These are phyloP conservation scores for Drosophila aldrichi DNA, from an alignment of 2,888 invertebrate species.

Conservation along the genomic window DNA sequence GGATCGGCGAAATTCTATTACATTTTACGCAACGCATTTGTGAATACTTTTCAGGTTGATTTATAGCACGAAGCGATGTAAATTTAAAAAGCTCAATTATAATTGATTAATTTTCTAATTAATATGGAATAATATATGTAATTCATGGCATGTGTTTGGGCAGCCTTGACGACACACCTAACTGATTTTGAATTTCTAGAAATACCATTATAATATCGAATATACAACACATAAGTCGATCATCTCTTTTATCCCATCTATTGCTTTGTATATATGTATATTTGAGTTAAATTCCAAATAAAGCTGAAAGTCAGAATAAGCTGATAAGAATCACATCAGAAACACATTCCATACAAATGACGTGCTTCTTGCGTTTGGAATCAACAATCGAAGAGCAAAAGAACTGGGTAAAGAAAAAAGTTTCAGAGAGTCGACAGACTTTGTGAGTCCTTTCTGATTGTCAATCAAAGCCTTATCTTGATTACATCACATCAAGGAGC, in stretches of 20 bases:
- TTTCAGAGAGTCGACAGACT: neutral
- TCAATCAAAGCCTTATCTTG: neutral
- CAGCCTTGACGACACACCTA: neutral
- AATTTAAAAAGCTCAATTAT: slow-evolving; percentile 4
- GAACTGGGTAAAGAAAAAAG: neutral
- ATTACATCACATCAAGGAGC: neutral
- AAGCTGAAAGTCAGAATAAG: neutral
- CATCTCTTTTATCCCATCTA: too few species aligned
- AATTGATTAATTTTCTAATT: slow-evolving; percentile 2
- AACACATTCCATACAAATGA: slow-evolving; percentile 2
- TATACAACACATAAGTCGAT: too few species aligned
- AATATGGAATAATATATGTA: neutral
- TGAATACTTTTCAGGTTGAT: neutral
- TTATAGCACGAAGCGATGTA: neutral
- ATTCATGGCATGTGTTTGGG: neutral
- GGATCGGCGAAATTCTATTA: neutral
- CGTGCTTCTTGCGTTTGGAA: too few species aligned
- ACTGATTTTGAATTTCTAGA: neutral
- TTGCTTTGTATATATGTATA: neutral
- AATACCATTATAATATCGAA: neutral
- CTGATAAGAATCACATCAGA: neutral
- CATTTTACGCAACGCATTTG: slow-evolving; percentile 6
- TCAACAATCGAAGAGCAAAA: neutral
- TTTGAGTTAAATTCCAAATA: neutral
- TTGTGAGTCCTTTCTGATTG: neutral